These are phyloP conservation scores for Zootermopsis nevadensis DNA, from an alignment of 2,888 invertebrate species.

Conservation along the genomic window DNA sequence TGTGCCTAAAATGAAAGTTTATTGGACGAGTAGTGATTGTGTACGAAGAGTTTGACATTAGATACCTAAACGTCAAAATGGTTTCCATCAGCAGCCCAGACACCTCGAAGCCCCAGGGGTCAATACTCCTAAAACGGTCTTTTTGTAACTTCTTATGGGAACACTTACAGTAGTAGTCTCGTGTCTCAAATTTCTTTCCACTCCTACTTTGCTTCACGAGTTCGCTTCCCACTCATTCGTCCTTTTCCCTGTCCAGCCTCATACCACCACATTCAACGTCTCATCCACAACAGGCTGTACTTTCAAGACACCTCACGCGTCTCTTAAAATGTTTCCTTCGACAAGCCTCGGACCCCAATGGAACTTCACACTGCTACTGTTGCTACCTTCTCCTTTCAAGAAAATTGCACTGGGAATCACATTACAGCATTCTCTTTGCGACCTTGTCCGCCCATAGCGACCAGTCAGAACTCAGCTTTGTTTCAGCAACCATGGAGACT, in stretches of 20 bases:
- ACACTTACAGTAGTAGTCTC: slow-evolving; percentile 17
- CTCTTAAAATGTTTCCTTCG: slow-evolving; percentile 34
- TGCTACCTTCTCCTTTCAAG: slow-evolving; percentile 12
- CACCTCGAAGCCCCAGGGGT: slow-evolving; percentile 16
- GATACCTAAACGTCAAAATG: slow-evolving; percentile 21
- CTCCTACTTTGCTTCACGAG: not conserved
- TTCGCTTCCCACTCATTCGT: not conserved
- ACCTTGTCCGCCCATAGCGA: not conserved
- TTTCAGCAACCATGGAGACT: slow-evolving; percentile 3
- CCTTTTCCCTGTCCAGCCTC: not conserved
- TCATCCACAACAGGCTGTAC: slow-evolving; percentile 1
- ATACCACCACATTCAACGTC: not conserved
- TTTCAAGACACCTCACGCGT: slow-evolving; percentile 18
- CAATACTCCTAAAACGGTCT: not conserved
- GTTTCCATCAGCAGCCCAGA: slow-evolving; percentile 24
- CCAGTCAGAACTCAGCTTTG: not conserved
- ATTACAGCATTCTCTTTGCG: not conserved
- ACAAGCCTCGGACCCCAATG: not conserved
- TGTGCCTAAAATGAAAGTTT: too few relatives aligned
- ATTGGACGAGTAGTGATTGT: not conserved
- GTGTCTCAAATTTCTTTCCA: slow-evolving; percentile 35
- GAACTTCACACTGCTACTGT: not conserved
- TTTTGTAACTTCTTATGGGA: not conserved
- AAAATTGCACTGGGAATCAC: slow-evolving; percentile 17
- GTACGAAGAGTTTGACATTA: not conserved